phyloP scores from a whole-genome alignment of 2,797 vertebrate genomes.

The Pseudotriccus pelzelni region DNA sequence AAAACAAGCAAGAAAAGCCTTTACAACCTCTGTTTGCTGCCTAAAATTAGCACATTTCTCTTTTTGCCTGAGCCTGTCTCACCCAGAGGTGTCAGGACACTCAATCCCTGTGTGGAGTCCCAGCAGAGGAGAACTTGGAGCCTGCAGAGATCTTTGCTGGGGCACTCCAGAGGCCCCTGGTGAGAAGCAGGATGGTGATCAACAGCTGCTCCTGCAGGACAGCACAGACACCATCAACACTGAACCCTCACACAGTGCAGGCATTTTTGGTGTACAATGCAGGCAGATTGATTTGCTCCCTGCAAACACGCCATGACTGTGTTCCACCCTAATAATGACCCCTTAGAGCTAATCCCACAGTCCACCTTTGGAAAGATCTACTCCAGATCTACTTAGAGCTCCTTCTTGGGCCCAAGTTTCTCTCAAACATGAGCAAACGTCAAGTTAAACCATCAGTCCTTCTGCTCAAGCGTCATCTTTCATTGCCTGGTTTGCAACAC shows the following conservation, averaged over 20 bases:
- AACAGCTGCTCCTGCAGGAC: background rate
- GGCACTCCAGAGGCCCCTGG: background rate
- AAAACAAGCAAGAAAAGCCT: background rate
- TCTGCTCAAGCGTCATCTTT: background rate
- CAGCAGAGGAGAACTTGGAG: background rate
- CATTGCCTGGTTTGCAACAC: background rate
- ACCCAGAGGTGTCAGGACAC: background rate
- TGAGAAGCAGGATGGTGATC: background rate
- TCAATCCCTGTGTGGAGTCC: rapidly evolving
- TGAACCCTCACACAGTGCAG: rapidly evolving
- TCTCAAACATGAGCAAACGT: background rate
- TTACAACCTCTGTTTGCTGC: background rate
- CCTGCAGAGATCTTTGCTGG: background rate
- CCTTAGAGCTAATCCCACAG: background rate
- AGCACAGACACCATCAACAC: background rate
- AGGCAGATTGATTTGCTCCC: background rate
- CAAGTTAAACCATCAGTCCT: background rate
- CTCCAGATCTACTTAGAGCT: background rate
- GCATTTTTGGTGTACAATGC: too few species aligned
- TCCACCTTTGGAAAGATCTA: background rate
- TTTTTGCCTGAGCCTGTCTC: background rate
- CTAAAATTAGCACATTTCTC: background rate
- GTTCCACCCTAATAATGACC: background rate
- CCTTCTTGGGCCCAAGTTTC: background rate
- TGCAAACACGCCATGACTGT: background rate